These are phyloP conservation scores for Hanleya hanleyi DNA, from an alignment of 2,888 invertebrate species.

Conservation along the genomic window DNA sequence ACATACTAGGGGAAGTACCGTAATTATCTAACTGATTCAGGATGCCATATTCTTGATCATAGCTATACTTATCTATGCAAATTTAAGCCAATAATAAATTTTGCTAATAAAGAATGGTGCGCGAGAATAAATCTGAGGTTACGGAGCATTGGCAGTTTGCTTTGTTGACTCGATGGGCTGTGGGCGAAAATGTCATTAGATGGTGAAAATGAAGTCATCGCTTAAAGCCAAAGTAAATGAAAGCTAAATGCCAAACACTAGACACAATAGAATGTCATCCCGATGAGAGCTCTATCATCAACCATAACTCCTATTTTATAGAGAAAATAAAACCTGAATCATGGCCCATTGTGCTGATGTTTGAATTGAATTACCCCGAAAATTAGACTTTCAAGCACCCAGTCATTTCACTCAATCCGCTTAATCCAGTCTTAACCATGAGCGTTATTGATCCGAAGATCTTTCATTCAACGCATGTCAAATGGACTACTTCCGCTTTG, in stretches of 20 bases:
- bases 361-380: constrained; percentile 10
- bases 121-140: too few species aligned
- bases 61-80: too few species aligned
- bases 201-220: background rate
- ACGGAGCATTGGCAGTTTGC: too few species aligned
- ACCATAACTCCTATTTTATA: background rate
- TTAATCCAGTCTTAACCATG: background rate
- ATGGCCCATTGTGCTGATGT: background rate
- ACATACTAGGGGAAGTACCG: too few species aligned
- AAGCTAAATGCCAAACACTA: background rate
- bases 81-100: too few species aligned
- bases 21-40: too few species aligned
- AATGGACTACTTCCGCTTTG: background rate
- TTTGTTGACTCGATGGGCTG: too few species aligned
- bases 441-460: background rate
- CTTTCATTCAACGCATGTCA: constrained; percentile 1
- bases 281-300: background rate
- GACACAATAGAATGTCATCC: background rate
- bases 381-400: constrained; percentile 1
- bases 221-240: background rate
- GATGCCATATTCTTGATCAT: too few species aligned
- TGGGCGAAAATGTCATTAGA: too few species aligned
- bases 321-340: background rate
- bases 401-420: background rate
- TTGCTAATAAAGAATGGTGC: too few species aligned